phyloP scores from a whole-genome alignment of 2,888 invertebrate species.

The Helleia helle region DNA sequence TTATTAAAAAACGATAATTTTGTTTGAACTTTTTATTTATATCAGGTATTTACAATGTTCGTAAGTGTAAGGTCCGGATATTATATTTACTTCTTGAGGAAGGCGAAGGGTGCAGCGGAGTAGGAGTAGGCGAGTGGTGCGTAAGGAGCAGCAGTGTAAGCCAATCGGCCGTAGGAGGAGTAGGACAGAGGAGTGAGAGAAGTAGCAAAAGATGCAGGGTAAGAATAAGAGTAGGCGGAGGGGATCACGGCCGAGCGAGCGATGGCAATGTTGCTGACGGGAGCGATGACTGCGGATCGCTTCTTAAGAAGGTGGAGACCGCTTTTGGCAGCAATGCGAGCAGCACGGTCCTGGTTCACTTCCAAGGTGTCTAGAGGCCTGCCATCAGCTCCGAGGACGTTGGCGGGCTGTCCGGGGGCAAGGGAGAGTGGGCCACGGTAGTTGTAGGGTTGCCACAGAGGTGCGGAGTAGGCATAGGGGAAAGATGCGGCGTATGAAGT shows the following conservation, averaged over 20 bases:
- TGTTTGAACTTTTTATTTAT: slow-evolving; percentile 1
- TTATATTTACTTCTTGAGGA: background rate
- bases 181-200: slow-evolving; percentile 26
- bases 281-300: slow-evolving; percentile 34
- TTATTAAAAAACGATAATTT: background rate
- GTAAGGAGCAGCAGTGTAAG: slow-evolving; percentile 25
- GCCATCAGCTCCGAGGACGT: slow-evolving; percentile 53
- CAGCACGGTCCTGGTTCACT: slow-evolving; percentile 59
- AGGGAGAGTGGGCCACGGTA: slow-evolving; percentile 55
- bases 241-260: slow-evolving; percentile 28
- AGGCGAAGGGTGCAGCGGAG: background rate
- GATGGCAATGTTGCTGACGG: slow-evolving; percentile 23
- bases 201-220: slow-evolving; percentile 19
- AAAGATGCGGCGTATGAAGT: slow-evolving; percentile 18
- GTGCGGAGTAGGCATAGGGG: slow-evolving; percentile 28
- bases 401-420: slow-evolving; percentile 60
- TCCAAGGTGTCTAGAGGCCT: slow-evolving; percentile 60
- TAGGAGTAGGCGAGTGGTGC: too few relatives aligned
- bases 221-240: slow-evolving; percentile 21
- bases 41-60: background rate
- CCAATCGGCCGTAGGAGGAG: slow-evolving; percentile 26
- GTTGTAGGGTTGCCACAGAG: slow-evolving; percentile 36
- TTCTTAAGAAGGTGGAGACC: slow-evolving; percentile 42
- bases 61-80: background rate
- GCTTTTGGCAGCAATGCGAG: slow-evolving; percentile 55